Conservation (phyloP, 64 coral and sea anemone genomes). For the Pachyseris speciosa region DNA sequence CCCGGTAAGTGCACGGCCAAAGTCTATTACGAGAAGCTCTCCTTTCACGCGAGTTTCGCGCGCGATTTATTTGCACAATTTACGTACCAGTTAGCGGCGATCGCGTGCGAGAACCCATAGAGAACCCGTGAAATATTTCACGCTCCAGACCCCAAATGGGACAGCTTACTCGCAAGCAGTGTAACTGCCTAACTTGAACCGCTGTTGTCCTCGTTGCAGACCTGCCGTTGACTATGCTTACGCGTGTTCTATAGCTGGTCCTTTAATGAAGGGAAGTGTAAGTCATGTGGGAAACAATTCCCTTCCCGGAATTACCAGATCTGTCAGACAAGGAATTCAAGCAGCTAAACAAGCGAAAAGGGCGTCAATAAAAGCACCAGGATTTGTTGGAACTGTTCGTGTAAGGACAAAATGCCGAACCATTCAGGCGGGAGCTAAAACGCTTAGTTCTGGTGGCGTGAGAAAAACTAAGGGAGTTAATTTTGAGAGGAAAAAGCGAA, state of each 20-base stretch:
- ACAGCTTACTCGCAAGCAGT: too few species aligned
- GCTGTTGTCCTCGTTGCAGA: conserved; percentile 1
- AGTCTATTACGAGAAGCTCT: too few species aligned
- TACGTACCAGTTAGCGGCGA: too few species aligned
- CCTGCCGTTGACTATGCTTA: conserved; percentile 30
- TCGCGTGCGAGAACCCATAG: too few species aligned
- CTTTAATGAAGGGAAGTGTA: not conserved
- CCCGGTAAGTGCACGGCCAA: too few species aligned
- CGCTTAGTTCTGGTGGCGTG: too few species aligned
- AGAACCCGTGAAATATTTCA: too few species aligned
- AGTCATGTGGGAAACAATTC: not conserved
- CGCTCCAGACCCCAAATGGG: too few species aligned
- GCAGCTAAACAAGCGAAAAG: not conserved
- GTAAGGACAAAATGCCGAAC: not conserved
- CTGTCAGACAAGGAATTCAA: conserved; percentile 1
- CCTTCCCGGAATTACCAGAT: not conserved
- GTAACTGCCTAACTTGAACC: not conserved
- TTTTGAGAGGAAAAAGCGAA: not conserved
- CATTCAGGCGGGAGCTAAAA: not conserved
- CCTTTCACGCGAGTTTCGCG: too few species aligned
- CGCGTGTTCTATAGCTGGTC: conserved; percentile 26
- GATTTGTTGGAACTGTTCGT: not conserved
- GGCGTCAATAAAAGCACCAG: not conserved
- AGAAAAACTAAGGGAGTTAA: not conserved
- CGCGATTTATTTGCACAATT: too few species aligned